Conservation (phyloP, 2,888 invertebrate species). For the Agonum fuliginosum region DNA sequence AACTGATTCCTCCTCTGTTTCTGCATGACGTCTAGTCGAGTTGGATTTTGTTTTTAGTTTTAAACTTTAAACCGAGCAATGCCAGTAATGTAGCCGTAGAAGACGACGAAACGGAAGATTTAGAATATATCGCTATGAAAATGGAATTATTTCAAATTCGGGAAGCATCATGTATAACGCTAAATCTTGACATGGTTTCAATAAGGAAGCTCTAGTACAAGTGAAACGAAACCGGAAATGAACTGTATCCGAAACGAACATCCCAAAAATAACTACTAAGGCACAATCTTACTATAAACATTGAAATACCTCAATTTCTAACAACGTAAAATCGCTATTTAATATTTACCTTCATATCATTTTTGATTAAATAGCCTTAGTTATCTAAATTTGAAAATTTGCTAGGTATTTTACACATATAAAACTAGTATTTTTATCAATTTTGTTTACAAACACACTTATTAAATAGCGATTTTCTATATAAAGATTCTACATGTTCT, state of each 20-base stretch:
- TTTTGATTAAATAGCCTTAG: slow-evolving; percentile 42
- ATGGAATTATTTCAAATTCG: slow-evolving; percentile 52
- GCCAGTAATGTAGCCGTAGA: slow-evolving; percentile 11
- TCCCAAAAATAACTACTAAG: slow-evolving; percentile 71
- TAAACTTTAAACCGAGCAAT: background rate
- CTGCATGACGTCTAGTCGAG: too few relatives aligned
- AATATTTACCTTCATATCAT: slow-evolving; percentile 43
- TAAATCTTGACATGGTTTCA: slow-evolving; percentile 43
- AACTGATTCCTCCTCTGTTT: background rate
- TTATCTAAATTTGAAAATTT: slow-evolving; percentile 45
- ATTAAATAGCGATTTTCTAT: slow-evolving; percentile 57
- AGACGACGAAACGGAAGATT: slow-evolving; percentile 68
- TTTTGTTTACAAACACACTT: slow-evolving; percentile 42
- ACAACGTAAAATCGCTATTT: slow-evolving; percentile 57
- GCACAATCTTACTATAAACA: slow-evolving; percentile 69
- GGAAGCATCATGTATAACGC: slow-evolving; percentile 54
- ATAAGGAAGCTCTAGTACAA: slow-evolving; percentile 56
- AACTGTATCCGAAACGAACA: slow-evolving; percentile 41
- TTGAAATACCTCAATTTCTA: slow-evolving; percentile 60
- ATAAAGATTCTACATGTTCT: slow-evolving; percentile 50
- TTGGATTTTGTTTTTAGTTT: too few relatives aligned
- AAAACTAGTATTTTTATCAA: slow-evolving; percentile 46
- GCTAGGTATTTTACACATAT: slow-evolving; percentile 36
- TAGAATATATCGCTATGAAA: slow-evolving; percentile 71
- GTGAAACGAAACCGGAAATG: slow-evolving; percentile 27